phyloP scores from a whole-genome alignment of 92 coral and sea anemone species.

The Porites rus region DNA sequence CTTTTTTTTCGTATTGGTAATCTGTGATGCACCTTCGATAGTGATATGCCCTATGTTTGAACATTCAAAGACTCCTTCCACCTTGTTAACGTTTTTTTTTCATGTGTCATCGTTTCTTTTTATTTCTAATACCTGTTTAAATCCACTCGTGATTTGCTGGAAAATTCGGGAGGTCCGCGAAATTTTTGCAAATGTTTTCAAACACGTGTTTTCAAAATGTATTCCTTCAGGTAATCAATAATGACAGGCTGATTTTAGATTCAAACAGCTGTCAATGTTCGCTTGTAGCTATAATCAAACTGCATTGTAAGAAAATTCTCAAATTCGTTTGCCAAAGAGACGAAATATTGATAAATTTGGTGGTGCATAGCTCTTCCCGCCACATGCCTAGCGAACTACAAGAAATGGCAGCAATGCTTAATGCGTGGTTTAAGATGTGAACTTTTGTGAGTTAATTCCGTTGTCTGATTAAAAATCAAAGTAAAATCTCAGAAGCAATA shows the following conservation, averaged over 20 bases:
- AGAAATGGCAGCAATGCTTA: too few relatives aligned
- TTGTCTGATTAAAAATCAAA: too few relatives aligned
- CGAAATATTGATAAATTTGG: too few relatives aligned
- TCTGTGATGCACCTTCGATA: conserved; percentile 8
- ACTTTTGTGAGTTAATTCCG: too few relatives aligned
- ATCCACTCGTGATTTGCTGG: conserved; percentile 20
- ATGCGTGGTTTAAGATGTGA: too few relatives aligned
- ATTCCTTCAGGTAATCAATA: neutral
- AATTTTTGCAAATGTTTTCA: neutral
- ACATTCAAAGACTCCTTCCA: neutral
- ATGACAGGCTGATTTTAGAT: neutral
- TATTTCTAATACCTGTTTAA: neutral
- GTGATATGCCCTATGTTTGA: neutral
- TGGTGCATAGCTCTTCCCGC: too few relatives aligned
- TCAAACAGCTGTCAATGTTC: too few relatives aligned
- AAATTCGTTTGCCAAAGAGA: too few relatives aligned
- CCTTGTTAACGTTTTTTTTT: neutral
- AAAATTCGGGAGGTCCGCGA: conserved; percentile 20
- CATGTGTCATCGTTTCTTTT: neutral
- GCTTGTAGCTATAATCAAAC: too few relatives aligned
- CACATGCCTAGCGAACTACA: too few relatives aligned
- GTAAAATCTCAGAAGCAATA: too few relatives aligned
- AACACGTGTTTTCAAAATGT: conserved; percentile 3
- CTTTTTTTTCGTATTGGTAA: neutral
- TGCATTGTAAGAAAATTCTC: too few relatives aligned